A percentile compares a stretch with the other conserved stretches of the same genome.
Evolutionary conservation across 53 echinoderm and acorn worm species (phyloP).

Genomic region (Luidia sarsii): DNA sequence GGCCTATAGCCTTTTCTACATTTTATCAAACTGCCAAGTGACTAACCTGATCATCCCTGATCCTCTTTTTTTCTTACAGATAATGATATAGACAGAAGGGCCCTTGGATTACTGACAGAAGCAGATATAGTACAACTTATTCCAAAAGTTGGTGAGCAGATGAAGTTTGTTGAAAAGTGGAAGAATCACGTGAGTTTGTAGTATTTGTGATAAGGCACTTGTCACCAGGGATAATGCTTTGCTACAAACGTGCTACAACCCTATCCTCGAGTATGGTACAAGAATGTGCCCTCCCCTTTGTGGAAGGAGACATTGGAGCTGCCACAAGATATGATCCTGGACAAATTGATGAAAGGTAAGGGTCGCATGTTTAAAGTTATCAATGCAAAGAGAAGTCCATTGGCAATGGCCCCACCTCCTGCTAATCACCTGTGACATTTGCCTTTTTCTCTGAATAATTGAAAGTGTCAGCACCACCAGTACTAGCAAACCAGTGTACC

Average conservation of each 20-base stretch:
- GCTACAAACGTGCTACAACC: slow-evolving; percentile 49
- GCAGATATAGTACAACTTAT: slow-evolving; percentile 36
- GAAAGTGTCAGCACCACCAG: too few species aligned
- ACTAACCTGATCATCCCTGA: too few species aligned
- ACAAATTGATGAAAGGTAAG: slow-evolving; percentile 5
- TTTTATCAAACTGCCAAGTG: not conserved
- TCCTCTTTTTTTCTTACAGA: slow-evolving; percentile 20
- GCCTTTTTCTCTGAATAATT: too few species aligned
- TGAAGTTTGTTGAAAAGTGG: slow-evolving; percentile 55
- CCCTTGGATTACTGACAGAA: slow-evolving; percentile 20
- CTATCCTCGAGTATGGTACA: slow-evolving; percentile 41
- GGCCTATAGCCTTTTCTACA: not conserved
- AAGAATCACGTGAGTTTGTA: slow-evolving; percentile 41
- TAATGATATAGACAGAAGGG: slow-evolving; percentile 47
- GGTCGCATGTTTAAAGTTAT: not conserved
- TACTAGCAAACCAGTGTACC: too few species aligned
- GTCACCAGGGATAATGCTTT: too few species aligned
- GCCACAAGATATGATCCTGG: not conserved
- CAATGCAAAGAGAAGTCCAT: not conserved
- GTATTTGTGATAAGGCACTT: too few species aligned
- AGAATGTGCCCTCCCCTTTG: slow-evolving; percentile 33
- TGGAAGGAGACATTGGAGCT: slow-evolving; percentile 47
- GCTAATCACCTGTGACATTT: too few species aligned
- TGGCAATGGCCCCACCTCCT: too few species aligned
- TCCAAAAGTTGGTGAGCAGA: slow-evolving; percentile 26